Evolutionary conservation across 2,888 invertebrate genomes (phyloP), one percentile per base, ranked within the genome.

Genomic region (Stenolophus ochropezus): DNA sequence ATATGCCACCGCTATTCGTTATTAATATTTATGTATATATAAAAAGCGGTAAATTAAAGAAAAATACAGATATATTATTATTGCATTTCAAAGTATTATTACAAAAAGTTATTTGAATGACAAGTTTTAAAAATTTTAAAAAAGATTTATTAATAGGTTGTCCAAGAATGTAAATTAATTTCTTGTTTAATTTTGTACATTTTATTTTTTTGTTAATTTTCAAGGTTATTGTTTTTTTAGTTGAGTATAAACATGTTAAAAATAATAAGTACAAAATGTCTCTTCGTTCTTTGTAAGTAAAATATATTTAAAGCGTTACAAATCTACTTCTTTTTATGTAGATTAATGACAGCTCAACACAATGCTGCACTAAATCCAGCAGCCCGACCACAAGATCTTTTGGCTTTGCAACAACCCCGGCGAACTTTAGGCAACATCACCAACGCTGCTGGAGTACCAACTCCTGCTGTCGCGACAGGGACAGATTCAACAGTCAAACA

Each of bases 321-420:
- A 71, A 11, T 49, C 6, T 49, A 49, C n/a, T 16, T 2, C 8
- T 20, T 8, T 47, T 21, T 76, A 49, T 80, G 5, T 25, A 23
- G 96, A 83, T 89, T 96, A 86, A 96, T 96, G 96, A 96, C 95
- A 0, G 95, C 96, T 3, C 96, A 96, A 84, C 96, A 96, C 86
- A 93, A 93, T 85, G 93, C 93, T 0, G 91, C 92, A 2, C 88
- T 92, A 71, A 91, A 91, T 84, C 87, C 89, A 69, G 90, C 91
- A 4, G 87, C 89, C 65, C 83, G 86, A 0, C 89, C 89, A 27
- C 91, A 92, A 86, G 91, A 92, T 83, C 88, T 92, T 0, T 87
- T 92, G 0, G 91, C 91, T 83, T 89, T 91, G 86, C 92, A 88
- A 86, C 93, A 86, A 86, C 91, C 86, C 87, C 88, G 83, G 85